Base-by-base conservation (phyloP, 1,140 invertebrate genomes). In the Whitmania pigra region DNA sequence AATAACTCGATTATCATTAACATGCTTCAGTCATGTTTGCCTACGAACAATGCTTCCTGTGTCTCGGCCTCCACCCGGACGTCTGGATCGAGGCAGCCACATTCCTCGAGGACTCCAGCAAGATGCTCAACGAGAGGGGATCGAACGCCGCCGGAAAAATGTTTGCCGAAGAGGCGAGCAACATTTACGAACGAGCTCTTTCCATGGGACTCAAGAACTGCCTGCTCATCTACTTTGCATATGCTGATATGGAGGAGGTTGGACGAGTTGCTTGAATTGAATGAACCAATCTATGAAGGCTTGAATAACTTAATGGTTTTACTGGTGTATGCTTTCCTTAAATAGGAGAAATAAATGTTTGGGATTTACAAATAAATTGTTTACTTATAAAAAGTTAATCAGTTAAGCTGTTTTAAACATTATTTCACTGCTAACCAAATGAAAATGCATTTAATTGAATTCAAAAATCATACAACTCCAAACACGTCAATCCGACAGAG, bases 11-110 rank as follows among this genome's bases (percentile, higher is more conserved):
- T 17, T 63, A 54, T n/a, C n/a, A n/a, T n/a, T n/a, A n/a, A n/a
- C n/a, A 29, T 55, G 11, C 80, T 83, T 69, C 76, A 86, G 94
- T 98, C 0, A 94, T 98, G 87, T 99, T 98, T 85, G 95, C 95
- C 0, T 96, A 97, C 76, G 96, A 99, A 79, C 95, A 99, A 81
- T 95, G 94, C 79, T 83, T 99, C 31, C 82, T 99, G 18, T 97
- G 95, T 80, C 82, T 99, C 9, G 94, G 93, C 4, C 94, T 98
- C 83, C 94, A 98, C 85, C 92, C 94, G 0, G 95, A 98, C 76
- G 91, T 99, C 66, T 99, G 96, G 96, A 94, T 97, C 81, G 94
- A 99, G 83, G 94, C 94, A 0, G 94, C 95, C 0, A 88, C 94
- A 76, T 98, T 94, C 82, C 85, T 99, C 18, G 94, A 98, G 80